phyloP scores from a whole-genome alignment of 2,797 vertebrate genomes.

The Rousettus madagascariensis region DNA sequence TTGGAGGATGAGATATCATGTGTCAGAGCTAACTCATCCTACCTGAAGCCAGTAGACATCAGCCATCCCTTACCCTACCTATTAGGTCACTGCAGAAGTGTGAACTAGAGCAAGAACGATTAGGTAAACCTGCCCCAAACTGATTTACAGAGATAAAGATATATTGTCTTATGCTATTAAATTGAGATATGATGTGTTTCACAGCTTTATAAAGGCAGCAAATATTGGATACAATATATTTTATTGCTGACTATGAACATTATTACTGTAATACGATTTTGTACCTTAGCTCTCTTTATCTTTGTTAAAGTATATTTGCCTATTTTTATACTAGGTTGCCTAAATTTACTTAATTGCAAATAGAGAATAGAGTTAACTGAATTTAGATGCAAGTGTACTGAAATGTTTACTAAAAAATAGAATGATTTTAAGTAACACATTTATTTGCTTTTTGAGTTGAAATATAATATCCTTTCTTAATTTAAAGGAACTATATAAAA shows the following conservation, averaged over 20 bases:
- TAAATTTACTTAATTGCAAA: neutral
- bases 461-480: neutral
- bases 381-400: neutral
- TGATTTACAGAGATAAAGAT: neutral
- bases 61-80: neutral
- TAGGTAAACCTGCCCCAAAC: neutral
- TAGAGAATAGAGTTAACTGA: neutral
- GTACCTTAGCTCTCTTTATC: neutral
- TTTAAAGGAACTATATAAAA: neutral
- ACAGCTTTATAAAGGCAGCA: neutral
- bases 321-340: neutral
- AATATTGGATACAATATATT: neutral
- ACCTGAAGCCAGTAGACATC: neutral
- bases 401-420: neutral
- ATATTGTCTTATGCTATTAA: neutral
- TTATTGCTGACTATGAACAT: neutral
- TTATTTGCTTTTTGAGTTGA: neutral
- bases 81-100: neutral
- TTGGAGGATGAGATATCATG: neutral
- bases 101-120: neutral
- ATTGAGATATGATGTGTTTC: neutral
- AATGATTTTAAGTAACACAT: neutral
- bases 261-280: neutral
- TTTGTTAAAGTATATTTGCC: neutral
- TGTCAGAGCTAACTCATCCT: neutral